Evolutionary conservation across 2,113 vertebrate species (phyloP).

Genomic region (Onychostoma macrolepis): DNA sequence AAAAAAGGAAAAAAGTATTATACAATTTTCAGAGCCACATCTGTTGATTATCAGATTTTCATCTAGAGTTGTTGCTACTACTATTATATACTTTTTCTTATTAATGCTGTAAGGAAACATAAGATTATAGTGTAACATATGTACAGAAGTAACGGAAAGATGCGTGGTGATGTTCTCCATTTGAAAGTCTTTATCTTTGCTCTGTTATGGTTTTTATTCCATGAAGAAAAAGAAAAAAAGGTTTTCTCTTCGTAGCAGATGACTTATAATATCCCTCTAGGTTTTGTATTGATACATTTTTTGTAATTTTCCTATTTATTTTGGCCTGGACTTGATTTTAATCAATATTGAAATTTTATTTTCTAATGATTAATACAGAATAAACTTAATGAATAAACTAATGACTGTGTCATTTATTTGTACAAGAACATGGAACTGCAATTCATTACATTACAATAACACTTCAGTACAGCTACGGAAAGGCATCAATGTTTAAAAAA

Average conservation of each 20-base stretch:
- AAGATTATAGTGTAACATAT: slow-evolving; percentile 75
- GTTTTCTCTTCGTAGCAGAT: slow-evolving; percentile 78
- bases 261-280: slow-evolving; percentile 73
- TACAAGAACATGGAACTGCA: not conserved
- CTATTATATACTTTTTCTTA: slow-evolving; percentile 64
- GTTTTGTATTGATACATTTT: slow-evolving; percentile 79
- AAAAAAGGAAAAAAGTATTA: slow-evolving; percentile 59
- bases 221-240: slow-evolving; percentile 61
- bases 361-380: slow-evolving; percentile 78
- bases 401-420: not conserved
- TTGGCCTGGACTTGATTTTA: slow-evolving; percentile 74
- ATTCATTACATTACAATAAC: not conserved
- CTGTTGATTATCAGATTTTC: slow-evolving; percentile 72
- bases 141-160: slow-evolving; percentile 75
- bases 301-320: slow-evolving; percentile 73
- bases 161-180: slow-evolving; percentile 77
- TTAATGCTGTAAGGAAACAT: slow-evolving; percentile 76
- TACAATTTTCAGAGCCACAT: slow-evolving; percentile 76
- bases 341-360: slow-evolving; percentile 75
- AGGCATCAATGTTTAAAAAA: not conserved
- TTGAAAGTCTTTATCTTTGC: slow-evolving; percentile 78
- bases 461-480: not conserved
- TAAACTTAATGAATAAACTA: slow-evolving; percentile 75
- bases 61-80: slow-evolving; percentile 73
- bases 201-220: slow-evolving; percentile 75